Base-by-base conservation (phyloP, 1,140 invertebrate species). In the Drosophila arizonae region DNA sequence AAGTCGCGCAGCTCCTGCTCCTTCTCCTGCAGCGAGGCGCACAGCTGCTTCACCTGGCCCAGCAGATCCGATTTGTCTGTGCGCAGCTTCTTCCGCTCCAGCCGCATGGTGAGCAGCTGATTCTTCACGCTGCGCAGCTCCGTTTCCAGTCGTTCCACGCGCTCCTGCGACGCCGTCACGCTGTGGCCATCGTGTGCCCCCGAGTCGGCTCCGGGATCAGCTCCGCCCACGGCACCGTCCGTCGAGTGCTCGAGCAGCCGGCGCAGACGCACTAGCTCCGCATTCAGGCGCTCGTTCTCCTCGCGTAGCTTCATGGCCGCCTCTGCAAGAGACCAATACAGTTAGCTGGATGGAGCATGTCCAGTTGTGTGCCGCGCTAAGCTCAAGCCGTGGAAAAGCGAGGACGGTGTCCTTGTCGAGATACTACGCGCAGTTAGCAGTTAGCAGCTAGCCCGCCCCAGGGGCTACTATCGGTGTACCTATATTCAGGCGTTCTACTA, bases 11-110 rank as follows among this genome's bases (percentile, higher is more conserved):
- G 93, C 92, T 98, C 97, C 72, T 96, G 95, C 90, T 98, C 97
- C 92, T 98, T 98, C 85, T 98, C 97, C 92, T 98, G 97, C 57
- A 99, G 93, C 13, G 97, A 98, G 65, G 95, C 95, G 90, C 98
- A 99, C 11, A 99, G 94, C 82, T 98, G 97, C 92, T 98, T 98
- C 95, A 98, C 98, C 93, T 99, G 97, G 88, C 96, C 97, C 70
- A 98, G 92, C 17, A 99, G 93, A 92, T 99, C 97, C 90, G 97
- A 97, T 92, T 98, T 98, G 92, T 98, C 97, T 13, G 97, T 96
- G 92, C 98, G 97, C 79, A 99, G 93, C 57, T 97, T 94, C 91
- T 98, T 98, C 52, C 97, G 94, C 92, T 98, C 97, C 54, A 96
- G 95, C 92, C 98, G 97, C 90, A 98, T 93, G 33, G 95, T 95